Conservation (phyloP, 2,888 invertebrate genomes). For the Tortricodes alternella region DNA sequence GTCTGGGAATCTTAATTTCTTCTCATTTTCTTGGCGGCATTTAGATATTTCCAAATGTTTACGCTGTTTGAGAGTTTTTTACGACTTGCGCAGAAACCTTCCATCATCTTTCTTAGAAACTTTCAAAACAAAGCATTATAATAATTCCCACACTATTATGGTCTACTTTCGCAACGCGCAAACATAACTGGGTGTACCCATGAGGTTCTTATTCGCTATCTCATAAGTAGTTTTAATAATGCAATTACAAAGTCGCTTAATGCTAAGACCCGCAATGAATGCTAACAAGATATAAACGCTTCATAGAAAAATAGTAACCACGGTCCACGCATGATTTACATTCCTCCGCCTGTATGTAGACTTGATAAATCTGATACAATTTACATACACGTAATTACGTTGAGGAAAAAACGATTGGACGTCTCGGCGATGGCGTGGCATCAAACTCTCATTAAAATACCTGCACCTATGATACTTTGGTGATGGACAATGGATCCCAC, state of each 20-base stretch:
- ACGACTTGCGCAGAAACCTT: neutral
- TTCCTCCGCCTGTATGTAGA: conserved; percentile 54
- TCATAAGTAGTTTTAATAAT: conserved; percentile 5
- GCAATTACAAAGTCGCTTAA: conserved; percentile 9
- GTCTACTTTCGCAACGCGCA: conserved; percentile 24
- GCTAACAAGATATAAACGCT: conserved; percentile 19
- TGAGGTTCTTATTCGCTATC: conserved; percentile 13
- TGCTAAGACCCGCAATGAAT: neutral
- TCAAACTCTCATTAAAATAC: conserved; percentile 69
- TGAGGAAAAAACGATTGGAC: conserved; percentile 44
- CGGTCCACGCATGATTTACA: conserved; percentile 48
- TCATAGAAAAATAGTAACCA: conserved; percentile 35
- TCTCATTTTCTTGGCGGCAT: too few relatives aligned
- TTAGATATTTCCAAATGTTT: too few relatives aligned
- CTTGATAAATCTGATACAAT: conserved; percentile 74
- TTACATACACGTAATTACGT: conserved; percentile 73
- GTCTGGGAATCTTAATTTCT: too few relatives aligned
- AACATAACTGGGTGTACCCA: conserved; percentile 20
- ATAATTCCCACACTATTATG: conserved; percentile 26
- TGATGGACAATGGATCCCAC: conserved; percentile 25
- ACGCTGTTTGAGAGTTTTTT: neutral
- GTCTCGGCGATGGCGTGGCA: conserved; percentile 57
- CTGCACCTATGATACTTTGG: conserved; percentile 33
- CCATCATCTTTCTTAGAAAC: conserved; percentile 15
- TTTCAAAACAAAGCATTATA: conserved; percentile 28